A percentile compares a stretch with the other conserved stretches of the same genome.
These are phyloP conservation scores for Tangara arthus DNA, from an alignment of 2,797 vertebrate species.

Conservation along the genomic window DNA sequence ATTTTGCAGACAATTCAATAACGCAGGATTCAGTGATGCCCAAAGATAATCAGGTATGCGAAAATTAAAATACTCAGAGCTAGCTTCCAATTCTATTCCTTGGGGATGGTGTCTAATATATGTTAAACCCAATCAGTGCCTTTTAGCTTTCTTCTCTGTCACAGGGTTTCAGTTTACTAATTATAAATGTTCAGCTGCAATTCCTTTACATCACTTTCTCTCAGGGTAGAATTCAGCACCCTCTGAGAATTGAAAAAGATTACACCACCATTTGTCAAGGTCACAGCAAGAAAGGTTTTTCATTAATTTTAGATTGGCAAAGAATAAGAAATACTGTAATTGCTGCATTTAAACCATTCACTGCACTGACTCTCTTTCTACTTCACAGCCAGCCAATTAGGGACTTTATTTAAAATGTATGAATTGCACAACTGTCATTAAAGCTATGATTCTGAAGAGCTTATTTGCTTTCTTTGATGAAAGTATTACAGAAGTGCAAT, in stretches of 20 bases:
- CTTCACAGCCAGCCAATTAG: conserved; percentile 19
- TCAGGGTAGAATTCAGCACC: background rate
- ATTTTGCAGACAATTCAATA: background rate
- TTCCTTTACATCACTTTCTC: conserved; percentile 45
- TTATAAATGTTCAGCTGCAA: conserved; percentile 55
- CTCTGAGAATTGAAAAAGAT: conserved; percentile 40
- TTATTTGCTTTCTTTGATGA: background rate
- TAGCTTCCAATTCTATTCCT: conserved; percentile 14
- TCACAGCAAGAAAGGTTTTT: conserved; percentile 50
- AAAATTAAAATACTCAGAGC: conserved; percentile 24
- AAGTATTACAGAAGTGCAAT: background rate
- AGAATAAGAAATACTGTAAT: conserved; percentile 57
- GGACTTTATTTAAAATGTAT: conserved; percentile 47
- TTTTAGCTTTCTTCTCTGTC: conserved; percentile 50
- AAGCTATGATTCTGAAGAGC: conserved; percentile 1
- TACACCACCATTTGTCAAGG: conserved; percentile 54
- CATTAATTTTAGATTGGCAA: conserved; percentile 59
- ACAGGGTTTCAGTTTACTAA: conserved; percentile 52
- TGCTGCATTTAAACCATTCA: conserved; percentile 38
- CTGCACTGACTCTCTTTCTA: background rate
- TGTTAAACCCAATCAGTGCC: conserved; percentile 42
- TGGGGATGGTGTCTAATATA: conserved; percentile 17
- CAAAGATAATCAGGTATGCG: background rate
- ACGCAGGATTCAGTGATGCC: background rate
- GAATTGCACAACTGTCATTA: conserved; percentile 11